These are phyloP conservation scores for Cheiracanthium punctorium DNA, from an alignment of 2,888 invertebrate genomes.

Conservation along the genomic window DNA sequence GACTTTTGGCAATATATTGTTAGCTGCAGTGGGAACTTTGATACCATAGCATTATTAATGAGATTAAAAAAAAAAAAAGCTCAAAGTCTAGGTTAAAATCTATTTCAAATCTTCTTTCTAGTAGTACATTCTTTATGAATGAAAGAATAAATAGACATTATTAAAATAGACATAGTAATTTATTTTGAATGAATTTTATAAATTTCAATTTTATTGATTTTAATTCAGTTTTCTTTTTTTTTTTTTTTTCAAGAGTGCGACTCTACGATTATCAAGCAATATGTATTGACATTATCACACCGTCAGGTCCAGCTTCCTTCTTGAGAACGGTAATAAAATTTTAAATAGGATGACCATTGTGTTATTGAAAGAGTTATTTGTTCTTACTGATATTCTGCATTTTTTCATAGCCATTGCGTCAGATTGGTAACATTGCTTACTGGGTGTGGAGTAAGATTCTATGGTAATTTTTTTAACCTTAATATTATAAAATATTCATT, in stretches of 20 bases:
- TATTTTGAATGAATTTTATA: too few species aligned
- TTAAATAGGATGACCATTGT: too few species aligned
- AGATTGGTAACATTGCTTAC: slow-evolving; percentile 30
- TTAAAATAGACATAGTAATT: too few species aligned
- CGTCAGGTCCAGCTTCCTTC: slow-evolving; percentile 69
- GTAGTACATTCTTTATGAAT: too few species aligned
- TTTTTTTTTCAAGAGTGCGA: slow-evolving; percentile 83
- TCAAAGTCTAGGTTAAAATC: too few species aligned
- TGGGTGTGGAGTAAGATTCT: slow-evolving; percentile 64
- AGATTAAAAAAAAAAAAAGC: too few species aligned
- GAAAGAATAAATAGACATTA: too few species aligned
- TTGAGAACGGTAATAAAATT: slow-evolving; percentile 68
- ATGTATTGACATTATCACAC: slow-evolving; percentile 81
- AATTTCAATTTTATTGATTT: too few species aligned
- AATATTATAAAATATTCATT: background rate
- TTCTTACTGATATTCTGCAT: background rate
- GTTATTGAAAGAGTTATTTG: background rate
- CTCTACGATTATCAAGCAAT: slow-evolving; percentile 93
- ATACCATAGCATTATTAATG: too few species aligned
- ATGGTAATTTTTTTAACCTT: background rate
- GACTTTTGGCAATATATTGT: too few species aligned
- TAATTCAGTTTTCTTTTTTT: slow-evolving; percentile 5
- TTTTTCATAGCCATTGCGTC: slow-evolving; percentile 47
- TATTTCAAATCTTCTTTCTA: too few species aligned
- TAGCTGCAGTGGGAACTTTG: too few species aligned